These are phyloP conservation scores for Dissostichus mawsoni DNA, from an alignment of 2,113 vertebrate species.

Conservation along the genomic window DNA sequence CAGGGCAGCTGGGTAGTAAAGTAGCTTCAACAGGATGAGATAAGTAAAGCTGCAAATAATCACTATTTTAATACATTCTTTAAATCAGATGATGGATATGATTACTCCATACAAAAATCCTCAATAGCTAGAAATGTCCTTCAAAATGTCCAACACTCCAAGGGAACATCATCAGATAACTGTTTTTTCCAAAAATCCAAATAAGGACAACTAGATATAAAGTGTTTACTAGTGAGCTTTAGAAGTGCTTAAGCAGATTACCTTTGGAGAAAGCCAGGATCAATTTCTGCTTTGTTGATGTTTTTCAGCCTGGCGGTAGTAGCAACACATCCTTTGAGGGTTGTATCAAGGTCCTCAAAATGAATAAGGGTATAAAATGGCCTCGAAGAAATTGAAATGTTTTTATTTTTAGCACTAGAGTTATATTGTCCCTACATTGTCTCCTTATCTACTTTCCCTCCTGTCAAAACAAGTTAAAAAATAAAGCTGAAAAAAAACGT, in stretches of 20 bases:
- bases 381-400: too few relatives aligned
- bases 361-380: too few relatives aligned
- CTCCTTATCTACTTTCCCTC: background rate
- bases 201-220: background rate
- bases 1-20: background rate
- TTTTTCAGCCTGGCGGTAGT: too few relatives aligned
- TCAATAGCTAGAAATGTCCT: background rate
- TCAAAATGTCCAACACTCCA: background rate
- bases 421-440: background rate
- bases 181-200: background rate
- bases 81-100: background rate
- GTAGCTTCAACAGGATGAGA: background rate
- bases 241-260: background rate
- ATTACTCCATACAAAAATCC: background rate
- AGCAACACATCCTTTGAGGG: background rate
- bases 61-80: background rate
- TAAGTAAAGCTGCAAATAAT: background rate
- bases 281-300: too few relatives aligned
- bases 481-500: slow-evolving; percentile 31
- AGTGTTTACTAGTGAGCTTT: background rate
- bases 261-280: background rate
- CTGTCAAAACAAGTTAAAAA: slow-evolving; percentile 23
- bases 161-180: background rate
- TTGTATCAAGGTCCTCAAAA: too few relatives aligned
- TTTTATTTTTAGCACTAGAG: background rate